A percentile compares a stretch with the other conserved stretches of the same genome.
These are phyloP conservation scores for Sebastolobus altivelis DNA, from an alignment of 2,797 vertebrate genomes.

Conservation along the genomic window DNA sequence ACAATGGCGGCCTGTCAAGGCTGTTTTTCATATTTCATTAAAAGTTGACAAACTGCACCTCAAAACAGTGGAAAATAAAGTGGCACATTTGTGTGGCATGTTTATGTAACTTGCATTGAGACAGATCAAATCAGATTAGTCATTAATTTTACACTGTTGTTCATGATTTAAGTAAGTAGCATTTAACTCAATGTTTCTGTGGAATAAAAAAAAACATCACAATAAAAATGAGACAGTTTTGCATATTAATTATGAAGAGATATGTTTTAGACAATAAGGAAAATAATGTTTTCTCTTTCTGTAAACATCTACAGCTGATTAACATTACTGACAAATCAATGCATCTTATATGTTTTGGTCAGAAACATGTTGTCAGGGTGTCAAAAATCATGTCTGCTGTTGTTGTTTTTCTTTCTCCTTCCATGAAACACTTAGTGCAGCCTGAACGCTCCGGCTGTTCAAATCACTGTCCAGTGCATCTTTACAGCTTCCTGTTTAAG, in stretches of 20 bases:
- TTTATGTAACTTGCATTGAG: background rate
- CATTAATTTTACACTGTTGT: background rate
- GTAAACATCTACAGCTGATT: background rate
- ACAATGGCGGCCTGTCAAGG: too few relatives aligned
- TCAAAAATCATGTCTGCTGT: constrained; percentile 11
- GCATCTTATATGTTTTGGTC: background rate
- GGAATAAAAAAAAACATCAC: background rate
- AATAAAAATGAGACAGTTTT: background rate
- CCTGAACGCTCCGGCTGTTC: constrained; percentile 46
- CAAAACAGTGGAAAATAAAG: background rate
- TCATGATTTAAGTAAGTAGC: too few relatives aligned
- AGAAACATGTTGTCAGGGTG: constrained; percentile 21
- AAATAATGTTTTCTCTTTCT: background rate
- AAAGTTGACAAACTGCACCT: background rate
- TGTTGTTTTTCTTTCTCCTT: background rate
- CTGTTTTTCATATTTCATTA: background rate
- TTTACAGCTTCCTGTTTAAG: constrained; percentile 72
- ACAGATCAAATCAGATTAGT: background rate
- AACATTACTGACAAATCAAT: constrained; percentile 12
- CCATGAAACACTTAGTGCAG: constrained; percentile 25
- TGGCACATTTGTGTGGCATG: too few relatives aligned
- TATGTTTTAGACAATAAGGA: background rate
- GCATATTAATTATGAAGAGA: background rate
- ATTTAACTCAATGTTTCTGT: background rate
- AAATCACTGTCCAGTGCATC: constrained; percentile 66